Evolutionary conservation across 2,113 vertebrate genomes (phyloP).

Genomic region (Poeciliopsis retropinna): DNA sequence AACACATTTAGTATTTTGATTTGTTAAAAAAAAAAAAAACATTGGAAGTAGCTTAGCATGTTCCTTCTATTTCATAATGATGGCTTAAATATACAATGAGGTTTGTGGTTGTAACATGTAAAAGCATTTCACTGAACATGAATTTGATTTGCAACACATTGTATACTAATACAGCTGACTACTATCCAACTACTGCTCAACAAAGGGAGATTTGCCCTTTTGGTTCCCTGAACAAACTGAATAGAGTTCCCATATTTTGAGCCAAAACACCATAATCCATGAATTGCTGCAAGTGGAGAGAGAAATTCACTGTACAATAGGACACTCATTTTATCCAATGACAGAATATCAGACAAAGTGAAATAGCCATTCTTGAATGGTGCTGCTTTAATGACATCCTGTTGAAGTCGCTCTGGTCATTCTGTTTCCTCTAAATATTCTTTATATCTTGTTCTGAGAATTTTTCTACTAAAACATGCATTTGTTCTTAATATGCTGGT

Average conservation of each 20-base stretch:
- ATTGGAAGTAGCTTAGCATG: too few relatives aligned
- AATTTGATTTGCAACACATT: background rate
- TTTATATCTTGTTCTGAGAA: background rate
- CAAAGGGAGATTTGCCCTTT: background rate
- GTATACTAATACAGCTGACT: too few relatives aligned
- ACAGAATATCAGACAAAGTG: background rate
- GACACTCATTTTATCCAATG: slow-evolving; percentile 15
- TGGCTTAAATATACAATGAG: background rate
- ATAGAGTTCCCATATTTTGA: slow-evolving; percentile 2
- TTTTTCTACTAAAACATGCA: background rate
- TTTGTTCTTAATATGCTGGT: background rate
- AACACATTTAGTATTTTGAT: too few relatives aligned
- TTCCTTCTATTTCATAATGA: background rate
- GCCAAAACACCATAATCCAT: background rate
- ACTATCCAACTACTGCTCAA: background rate
- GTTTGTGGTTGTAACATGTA: background rate
- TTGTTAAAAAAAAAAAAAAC: too few relatives aligned
- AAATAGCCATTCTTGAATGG: background rate
- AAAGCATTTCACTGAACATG: background rate
- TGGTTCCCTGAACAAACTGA: background rate
- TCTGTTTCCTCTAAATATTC: background rate
- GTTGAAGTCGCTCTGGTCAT: background rate
- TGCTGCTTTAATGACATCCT: background rate
- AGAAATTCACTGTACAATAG: background rate
- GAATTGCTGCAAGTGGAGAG: background rate